Base-by-base conservation (phyloP, 2,888 invertebrate species). In the Ennomos fuscantarius region DNA sequence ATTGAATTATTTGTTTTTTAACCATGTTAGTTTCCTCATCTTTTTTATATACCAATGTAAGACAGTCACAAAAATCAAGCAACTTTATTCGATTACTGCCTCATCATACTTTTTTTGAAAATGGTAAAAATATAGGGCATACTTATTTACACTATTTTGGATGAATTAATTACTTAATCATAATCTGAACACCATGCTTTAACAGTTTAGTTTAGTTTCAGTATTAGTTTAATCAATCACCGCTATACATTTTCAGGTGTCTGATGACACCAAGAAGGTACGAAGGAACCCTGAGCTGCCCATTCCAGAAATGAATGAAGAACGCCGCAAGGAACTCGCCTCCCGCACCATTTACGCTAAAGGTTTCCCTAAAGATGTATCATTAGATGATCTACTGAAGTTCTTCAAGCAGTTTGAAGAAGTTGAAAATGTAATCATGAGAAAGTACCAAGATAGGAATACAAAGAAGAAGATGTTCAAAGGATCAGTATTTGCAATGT, bases 401-500 rank as follows among this genome's bases (percentile, higher is more conserved):
- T 98, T 94, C 83, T 95, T 98, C 73, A 94, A 94, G 62, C 85
- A 93, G 10, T 94, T 93, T 78, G 96, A 96, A 0, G 92, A 93
- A 40, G 93, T 95, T 0, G 95, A 96, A 47, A 95, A 95, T 70
- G 89, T 97, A 9, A 91, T 92, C 1, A 94, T 95, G 93, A 93
- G 94, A 54, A 83, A 76, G 55, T 95, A 94, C 68, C 82, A 82
- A 48, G 96, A 96, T 68, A 94, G 94, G 65, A 87, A 93, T 1
- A 92, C 93, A 1, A 95, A 95, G 78, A 92, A 93, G 44, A 92
- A 94, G 48, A 83, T 93, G 59, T 97, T 97, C 79, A 97, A 99
- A 89, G 99, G 99, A 47, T 99, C 99, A 1, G 95, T 98, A 46
- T 99, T 98, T 84, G 95, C 95, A 9, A 96, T 97, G 6, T 99